These are phyloP conservation scores for Cylindroiulus punctatus DNA, from an alignment of 2,888 invertebrate species.

Conservation along the genomic window DNA sequence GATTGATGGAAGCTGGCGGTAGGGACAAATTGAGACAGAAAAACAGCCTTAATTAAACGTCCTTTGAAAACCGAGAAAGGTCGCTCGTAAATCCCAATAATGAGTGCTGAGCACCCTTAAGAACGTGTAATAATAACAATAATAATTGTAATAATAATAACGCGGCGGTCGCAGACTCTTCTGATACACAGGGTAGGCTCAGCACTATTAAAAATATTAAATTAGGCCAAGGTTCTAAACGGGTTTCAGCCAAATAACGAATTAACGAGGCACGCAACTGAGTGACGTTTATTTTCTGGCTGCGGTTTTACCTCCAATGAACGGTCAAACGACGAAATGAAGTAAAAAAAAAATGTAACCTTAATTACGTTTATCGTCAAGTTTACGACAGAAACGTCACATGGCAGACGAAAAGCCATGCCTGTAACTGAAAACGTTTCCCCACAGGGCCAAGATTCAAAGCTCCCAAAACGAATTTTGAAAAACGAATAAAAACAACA, in stretches of 20 bases:
- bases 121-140: slow-evolving; percentile 12
- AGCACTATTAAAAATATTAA: background rate
- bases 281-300: slow-evolving; percentile 3
- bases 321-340: slow-evolving; percentile 28
- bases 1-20: background rate
- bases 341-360: background rate
- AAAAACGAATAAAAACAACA: no score
- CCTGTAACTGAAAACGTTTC: background rate
- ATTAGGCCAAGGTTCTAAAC: slow-evolving; percentile 23
- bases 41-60: slow-evolving; percentile 33
- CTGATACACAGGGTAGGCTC: background rate
- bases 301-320: slow-evolving; percentile 33
- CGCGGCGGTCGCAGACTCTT: background rate
- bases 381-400: background rate
- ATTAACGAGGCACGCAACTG: slow-evolving; percentile 29
- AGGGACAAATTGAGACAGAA: background rate
- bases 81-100: slow-evolving; percentile 34
- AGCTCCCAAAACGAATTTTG: no score
- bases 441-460: background rate
- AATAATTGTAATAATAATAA: slow-evolving; percentile 42
- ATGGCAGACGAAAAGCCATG: background rate
- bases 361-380: slow-evolving; percentile 28
- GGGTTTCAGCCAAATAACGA: slow-evolving; percentile 28
- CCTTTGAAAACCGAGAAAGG: slow-evolving; percentile 1
- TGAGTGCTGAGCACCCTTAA: background rate